Percentiles rank a stretch among this genome's conserved stretches.
Conservation (phyloP, 2,888 invertebrate genomes). For the Drosophila rellima region DNA sequence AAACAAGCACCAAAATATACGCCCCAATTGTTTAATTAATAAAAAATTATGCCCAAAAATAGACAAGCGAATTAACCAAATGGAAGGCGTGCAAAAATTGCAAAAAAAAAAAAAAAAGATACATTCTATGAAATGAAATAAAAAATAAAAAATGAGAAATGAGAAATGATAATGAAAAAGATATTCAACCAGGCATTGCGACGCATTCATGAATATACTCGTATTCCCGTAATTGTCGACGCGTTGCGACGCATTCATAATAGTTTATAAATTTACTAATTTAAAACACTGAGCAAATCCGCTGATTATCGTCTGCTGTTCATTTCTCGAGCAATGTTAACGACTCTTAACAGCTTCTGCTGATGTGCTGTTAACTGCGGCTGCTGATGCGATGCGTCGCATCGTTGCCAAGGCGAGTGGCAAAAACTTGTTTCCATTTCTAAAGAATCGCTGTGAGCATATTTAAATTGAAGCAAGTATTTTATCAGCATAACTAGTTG, state of each 20-base stretch:
- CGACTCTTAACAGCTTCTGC: constrained; percentile 14
- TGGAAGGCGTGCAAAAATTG: constrained; percentile 53
- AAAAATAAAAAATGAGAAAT: constrained; percentile 3
- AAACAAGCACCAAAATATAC: constrained; percentile 35
- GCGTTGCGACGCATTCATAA: constrained; percentile 15
- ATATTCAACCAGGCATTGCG: constrained; percentile 28
- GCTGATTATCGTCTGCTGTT: constrained; percentile 16
- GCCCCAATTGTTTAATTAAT: constrained; percentile 61
- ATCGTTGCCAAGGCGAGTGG: constrained; percentile 1
- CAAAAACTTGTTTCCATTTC: neutral
- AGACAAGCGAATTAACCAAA: constrained; percentile 43
- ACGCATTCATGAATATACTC: constrained; percentile 24
- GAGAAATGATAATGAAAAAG: constrained; percentile 24
- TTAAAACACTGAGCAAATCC: constrained; percentile 7
- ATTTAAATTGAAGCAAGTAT: too few species aligned
- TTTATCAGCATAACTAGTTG: neutral
- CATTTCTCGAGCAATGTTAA: neutral
- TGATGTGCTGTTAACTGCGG: constrained; percentile 1
- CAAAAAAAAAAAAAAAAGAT: too few species aligned
- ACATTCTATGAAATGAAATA: neutral
- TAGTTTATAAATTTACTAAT: neutral
- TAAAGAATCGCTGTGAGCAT: neutral
- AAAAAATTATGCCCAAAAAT: constrained; percentile 66
- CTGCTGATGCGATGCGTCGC: neutral
- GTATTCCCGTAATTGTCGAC: constrained; percentile 8